phyloP scores from a whole-genome alignment of 2,797 vertebrate species.

The Spatula clypeata region DNA sequence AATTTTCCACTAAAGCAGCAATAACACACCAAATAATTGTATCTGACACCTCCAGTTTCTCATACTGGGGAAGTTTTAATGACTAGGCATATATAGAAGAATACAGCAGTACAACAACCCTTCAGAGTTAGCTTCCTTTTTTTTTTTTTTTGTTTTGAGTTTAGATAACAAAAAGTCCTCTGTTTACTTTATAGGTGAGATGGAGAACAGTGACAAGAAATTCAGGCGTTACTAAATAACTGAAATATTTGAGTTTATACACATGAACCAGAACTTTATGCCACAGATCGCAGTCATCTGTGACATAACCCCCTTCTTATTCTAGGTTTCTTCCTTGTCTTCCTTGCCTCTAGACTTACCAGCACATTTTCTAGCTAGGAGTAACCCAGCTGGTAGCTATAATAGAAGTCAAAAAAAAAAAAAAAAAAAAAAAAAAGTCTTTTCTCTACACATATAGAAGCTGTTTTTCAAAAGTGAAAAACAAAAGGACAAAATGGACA shows the following conservation, averaged over 20 bases:
- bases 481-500: background rate
- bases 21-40: background rate
- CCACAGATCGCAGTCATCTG: background rate
- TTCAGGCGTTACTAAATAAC: background rate
- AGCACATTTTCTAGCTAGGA: background rate
- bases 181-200: background rate
- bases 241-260: background rate
- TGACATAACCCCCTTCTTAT: background rate
- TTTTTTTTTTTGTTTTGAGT: background rate
- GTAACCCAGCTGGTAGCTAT: background rate
- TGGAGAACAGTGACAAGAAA: background rate
- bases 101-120: background rate
- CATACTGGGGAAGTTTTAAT: background rate
- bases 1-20: background rate
- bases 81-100: background rate
- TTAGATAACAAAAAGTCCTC: background rate
- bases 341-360: background rate
- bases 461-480: too few species aligned
- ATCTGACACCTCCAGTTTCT: background rate
- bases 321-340: background rate
- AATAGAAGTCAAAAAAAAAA: background rate
- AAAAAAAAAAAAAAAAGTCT: background rate
- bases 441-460: rapidly evolving
- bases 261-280: background rate
- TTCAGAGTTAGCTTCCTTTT: rapidly evolving